These are phyloP conservation scores for Phortica magna DNA, from an alignment of 2,888 invertebrate genomes.

Conservation along the genomic window DNA sequence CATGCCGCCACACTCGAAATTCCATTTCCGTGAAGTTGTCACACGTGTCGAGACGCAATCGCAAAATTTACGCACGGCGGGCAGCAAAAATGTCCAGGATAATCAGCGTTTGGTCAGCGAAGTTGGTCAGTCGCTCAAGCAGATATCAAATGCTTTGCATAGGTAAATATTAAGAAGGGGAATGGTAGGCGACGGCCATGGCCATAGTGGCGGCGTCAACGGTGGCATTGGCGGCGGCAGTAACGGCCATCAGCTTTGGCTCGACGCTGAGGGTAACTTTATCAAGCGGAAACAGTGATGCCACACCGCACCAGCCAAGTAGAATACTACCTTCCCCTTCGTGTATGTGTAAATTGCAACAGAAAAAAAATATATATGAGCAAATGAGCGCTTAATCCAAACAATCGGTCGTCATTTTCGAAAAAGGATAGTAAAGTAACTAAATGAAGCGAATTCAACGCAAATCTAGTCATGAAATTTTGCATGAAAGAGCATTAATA, in stretches of 20 bases:
- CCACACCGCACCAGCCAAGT: slow-evolving; percentile 37
- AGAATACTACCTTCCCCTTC: slow-evolving; percentile 54
- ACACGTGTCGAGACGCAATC: slow-evolving; percentile 85
- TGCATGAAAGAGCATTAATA: background rate
- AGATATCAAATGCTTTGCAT: slow-evolving; percentile 78
- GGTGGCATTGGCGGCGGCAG: slow-evolving; percentile 35
- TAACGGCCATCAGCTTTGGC: slow-evolving; percentile 54
- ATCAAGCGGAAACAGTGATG: slow-evolving; percentile 66
- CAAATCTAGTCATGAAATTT: slow-evolving; percentile 15
- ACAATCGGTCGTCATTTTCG: too few relatives aligned
- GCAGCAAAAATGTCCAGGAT: slow-evolving; percentile 84
- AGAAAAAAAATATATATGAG: too few relatives aligned
- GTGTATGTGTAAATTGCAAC: background rate
- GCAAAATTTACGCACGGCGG: slow-evolving; percentile 83
- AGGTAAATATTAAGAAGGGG: slow-evolving; percentile 78
- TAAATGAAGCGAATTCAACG: background rate
- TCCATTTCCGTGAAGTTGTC: slow-evolving; percentile 89
- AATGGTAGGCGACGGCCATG: slow-evolving; percentile 56
- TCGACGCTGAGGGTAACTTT: slow-evolving; percentile 75
- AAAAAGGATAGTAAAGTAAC: background rate
- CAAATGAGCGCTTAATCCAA: too few relatives aligned
- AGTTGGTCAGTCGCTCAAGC: slow-evolving; percentile 80
- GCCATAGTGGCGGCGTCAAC: slow-evolving; percentile 38
- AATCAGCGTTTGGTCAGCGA: slow-evolving; percentile 84
- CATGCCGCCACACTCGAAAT: slow-evolving; percentile 91